Evolutionary conservation across 2,113 vertebrate genomes (phyloP).

Genomic region (Myrmecophaga tridactyla): DNA sequence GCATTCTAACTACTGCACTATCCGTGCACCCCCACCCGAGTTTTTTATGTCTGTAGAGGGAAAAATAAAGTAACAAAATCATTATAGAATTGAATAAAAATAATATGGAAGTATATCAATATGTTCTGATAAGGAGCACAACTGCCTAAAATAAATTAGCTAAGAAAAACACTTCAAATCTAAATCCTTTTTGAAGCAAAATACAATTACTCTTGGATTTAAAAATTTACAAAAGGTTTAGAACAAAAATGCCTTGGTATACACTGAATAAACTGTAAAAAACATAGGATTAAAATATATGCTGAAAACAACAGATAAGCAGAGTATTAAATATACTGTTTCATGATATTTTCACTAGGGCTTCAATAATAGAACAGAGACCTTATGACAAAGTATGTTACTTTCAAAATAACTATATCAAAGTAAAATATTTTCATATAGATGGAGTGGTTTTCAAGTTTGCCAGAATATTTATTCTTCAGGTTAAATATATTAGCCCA

Average conservation of each 20-base stretch:
- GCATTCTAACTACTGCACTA: no score
- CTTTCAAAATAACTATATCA: conserved; percentile 43
- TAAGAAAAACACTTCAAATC: conserved; percentile 29
- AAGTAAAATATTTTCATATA: conserved; percentile 51
- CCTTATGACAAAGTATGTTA: background rate
- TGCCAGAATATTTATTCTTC: conserved; percentile 44
- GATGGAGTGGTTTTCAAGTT: background rate
- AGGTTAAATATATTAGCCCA: conserved; percentile 41
- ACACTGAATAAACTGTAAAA: conserved; percentile 36
- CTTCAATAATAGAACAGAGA: conserved; percentile 60
- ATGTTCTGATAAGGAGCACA: conserved; percentile 24
- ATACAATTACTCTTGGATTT: conserved; percentile 35
- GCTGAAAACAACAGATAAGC: conserved; percentile 39
- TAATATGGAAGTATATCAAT: conserved; percentile 13
- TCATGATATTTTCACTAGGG: conserved; percentile 53
- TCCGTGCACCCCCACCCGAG: no score
- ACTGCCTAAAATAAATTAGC: background rate
- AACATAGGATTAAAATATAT: conserved; percentile 49
- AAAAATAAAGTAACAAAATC: background rate
- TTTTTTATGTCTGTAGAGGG: conserved; percentile 39
- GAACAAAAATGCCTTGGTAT: conserved; percentile 44
- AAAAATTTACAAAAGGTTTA: conserved; percentile 51
- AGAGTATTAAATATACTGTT: background rate
- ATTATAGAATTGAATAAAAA: conserved; percentile 53
- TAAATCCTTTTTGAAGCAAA: conserved; percentile 49